Evolutionary conservation across 2,113 vertebrate genomes (phyloP), one percentile per base, ranked within the genome.

Genomic region (Notiomystis cincta): DNA sequence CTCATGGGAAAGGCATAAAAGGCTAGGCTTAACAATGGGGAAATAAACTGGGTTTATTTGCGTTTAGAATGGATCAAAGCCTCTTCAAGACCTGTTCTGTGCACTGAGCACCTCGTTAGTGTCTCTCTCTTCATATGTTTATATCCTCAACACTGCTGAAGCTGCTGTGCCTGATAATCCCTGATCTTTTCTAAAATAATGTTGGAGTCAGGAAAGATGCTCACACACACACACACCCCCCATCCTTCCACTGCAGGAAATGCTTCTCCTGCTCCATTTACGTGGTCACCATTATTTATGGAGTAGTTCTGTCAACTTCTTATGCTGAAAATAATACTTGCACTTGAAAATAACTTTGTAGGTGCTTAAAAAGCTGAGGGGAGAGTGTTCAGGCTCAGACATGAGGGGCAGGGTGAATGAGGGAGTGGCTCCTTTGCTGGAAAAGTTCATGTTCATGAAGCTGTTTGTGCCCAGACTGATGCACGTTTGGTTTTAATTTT

Each of bases 1-100:
- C 76, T 89, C 48, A 65, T 89, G 72, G 73, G 83, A 94, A 64
- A 85, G 45, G 27, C 24, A 48, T 82, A 25, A 73, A 73, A 84
- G 53, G n/a, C 48, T 58, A 51, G 33, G 42, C 24, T 81, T 91
- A 93, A 80, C 86, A 88, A 17, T 47, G 58, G 79, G 54, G 65
- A 95, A 95, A 87, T 48, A 82, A 73, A 28, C 47, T 4, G 12
- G 35, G 31, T 95, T 97, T 89, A 92, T 96, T 95, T 95, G 67
- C 0, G 3, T 96, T 93, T 82, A 42, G 73, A 76, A 60, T 24
- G 81, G 79, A 83, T 95, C 92, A 87, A 79, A 64, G 50, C 70
- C 45, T 73, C 37, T 72, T 71, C 89, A 44, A 37, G 83, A 82
- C 87, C 45, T 53, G 33, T 44, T 91, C 50, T 62, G 57, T 71